Conservation (phyloP, 2,797 vertebrate genomes). For the Mormyrus hasselquistii region DNA sequence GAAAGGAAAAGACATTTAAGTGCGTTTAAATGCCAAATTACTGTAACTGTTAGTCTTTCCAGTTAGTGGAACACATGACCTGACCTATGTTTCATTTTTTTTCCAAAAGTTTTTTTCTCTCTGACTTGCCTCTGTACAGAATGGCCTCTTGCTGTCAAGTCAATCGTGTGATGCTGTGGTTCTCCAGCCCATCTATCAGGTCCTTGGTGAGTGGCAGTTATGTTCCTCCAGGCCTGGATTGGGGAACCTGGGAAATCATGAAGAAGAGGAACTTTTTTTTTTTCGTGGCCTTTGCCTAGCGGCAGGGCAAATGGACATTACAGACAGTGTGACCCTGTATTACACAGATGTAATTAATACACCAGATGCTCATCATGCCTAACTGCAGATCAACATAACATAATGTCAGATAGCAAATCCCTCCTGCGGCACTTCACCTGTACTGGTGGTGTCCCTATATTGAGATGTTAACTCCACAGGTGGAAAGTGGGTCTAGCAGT, state of each 20-base stretch:
- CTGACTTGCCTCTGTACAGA: not conserved
- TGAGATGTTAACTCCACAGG: not conserved
- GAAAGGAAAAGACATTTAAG: not conserved
- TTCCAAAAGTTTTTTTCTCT: not conserved
- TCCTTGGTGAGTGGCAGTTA: not conserved
- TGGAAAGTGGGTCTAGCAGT: not conserved
- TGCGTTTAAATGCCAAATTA: not conserved
- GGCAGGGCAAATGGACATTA: not conserved
- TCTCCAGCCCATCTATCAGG: not conserved
- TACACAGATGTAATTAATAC: not conserved
- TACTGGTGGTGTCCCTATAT: not conserved
- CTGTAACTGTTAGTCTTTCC: not conserved
- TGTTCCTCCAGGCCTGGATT: not conserved
- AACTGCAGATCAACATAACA: not conserved
- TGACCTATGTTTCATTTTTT: not conserved
- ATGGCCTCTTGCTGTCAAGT: not conserved
- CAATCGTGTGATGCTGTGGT: not conserved
- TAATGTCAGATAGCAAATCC: not conserved
- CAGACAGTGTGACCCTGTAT: not conserved
- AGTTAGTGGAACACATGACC: not conserved
- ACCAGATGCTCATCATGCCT: not conserved
- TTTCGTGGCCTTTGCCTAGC: not conserved
- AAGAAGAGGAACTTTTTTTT: not conserved
- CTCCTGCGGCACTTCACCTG: not conserved
- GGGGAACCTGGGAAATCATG: not conserved